Percentiles rank a stretch among this genome's conserved stretches.
Conservation (phyloP, 37 sponge, comb jelly and placozoan species). For the Axinella damicornis region DNA sequence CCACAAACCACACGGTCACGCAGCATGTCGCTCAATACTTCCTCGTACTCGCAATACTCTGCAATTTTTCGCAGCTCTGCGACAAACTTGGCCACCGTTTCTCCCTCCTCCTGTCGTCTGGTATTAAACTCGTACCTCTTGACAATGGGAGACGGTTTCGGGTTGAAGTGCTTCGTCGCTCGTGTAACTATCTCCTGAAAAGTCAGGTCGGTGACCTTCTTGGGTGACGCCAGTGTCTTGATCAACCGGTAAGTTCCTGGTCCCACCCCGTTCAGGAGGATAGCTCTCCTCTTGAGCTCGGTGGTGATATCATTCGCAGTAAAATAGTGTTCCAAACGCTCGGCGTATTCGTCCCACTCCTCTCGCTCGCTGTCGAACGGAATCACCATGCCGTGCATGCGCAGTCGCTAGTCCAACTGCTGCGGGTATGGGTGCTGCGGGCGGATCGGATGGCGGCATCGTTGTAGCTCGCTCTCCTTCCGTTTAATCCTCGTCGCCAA, state of each 20-base stretch:
- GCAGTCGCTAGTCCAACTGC: no score
- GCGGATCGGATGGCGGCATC: no score
- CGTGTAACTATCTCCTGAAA: conserved; percentile 16
- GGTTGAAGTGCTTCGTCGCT: conserved; percentile 13
- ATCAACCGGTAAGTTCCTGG: neutral
- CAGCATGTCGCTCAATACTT: conserved; percentile 22
- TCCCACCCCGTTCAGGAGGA: neutral
- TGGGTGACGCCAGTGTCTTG: neutral
- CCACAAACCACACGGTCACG: conserved; percentile 13
- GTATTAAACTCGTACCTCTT: conserved; percentile 12
- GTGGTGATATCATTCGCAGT: conserved; percentile 15
- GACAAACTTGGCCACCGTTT: neutral
- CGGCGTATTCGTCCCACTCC: conserved; percentile 13
- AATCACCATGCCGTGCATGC: no score
- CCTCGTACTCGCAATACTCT: conserved; percentile 24
- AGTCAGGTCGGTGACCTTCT: conserved; percentile 1
- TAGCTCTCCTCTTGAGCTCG: neutral
- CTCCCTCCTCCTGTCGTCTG: neutral
- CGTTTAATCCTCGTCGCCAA: no score
- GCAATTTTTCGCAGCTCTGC: conserved; percentile 14
- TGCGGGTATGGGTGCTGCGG: no score
- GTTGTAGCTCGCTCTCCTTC: no score
- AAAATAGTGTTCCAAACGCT: conserved; percentile 28
- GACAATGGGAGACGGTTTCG: conserved; percentile 12
- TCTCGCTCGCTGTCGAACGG: no score